phyloP scores from a whole-genome alignment of 2,888 invertebrate genomes.

The Melieria picta region DNA sequence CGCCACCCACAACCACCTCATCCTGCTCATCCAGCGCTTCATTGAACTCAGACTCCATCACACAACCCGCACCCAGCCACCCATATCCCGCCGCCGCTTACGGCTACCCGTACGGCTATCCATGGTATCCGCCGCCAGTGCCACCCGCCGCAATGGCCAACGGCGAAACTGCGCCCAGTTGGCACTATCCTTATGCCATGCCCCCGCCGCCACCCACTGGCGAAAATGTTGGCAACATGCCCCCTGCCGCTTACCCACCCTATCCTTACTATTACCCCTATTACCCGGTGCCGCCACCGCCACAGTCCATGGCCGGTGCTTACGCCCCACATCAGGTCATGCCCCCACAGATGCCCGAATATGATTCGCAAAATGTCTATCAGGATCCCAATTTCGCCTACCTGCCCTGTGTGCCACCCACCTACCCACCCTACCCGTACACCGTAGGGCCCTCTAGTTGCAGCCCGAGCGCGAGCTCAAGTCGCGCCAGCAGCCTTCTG shows the following conservation, averaged over 20 bases:
- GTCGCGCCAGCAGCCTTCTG: constrained; percentile 57
- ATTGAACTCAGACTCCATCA: constrained; percentile 51
- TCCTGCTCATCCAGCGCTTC: constrained; percentile 57
- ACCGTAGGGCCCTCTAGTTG: constrained; percentile 53
- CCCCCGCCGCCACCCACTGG: constrained; percentile 32
- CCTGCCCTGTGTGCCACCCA: constrained; percentile 50
- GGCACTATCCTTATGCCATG: constrained; percentile 44
- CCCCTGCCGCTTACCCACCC: constrained; percentile 47
- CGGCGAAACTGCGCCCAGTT: constrained; percentile 38
- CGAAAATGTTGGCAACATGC: constrained; percentile 20
- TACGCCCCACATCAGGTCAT: constrained; percentile 13
- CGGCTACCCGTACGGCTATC: constrained; percentile 59
- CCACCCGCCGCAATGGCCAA: constrained; percentile 42
- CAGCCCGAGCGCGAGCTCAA: constrained; percentile 52
- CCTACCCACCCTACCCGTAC: constrained; percentile 46
- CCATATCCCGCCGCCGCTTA: constrained; percentile 48
- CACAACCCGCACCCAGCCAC: constrained; percentile 44
- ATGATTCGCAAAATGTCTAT: constrained; percentile 47
- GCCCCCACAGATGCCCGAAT: constrained; percentile 35
- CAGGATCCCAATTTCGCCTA: constrained; percentile 36
- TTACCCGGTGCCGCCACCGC: constrained; percentile 49
- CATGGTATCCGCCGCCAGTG: constrained; percentile 58
- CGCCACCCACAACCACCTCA: constrained; percentile 40
- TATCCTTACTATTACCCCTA: constrained; percentile 59
- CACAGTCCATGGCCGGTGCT: constrained; percentile 42